Percentiles rank a stretch among this genome's conserved stretches.
phyloP scores from a whole-genome alignment of 2,888 invertebrate genomes.

The Idaea biselata region DNA sequence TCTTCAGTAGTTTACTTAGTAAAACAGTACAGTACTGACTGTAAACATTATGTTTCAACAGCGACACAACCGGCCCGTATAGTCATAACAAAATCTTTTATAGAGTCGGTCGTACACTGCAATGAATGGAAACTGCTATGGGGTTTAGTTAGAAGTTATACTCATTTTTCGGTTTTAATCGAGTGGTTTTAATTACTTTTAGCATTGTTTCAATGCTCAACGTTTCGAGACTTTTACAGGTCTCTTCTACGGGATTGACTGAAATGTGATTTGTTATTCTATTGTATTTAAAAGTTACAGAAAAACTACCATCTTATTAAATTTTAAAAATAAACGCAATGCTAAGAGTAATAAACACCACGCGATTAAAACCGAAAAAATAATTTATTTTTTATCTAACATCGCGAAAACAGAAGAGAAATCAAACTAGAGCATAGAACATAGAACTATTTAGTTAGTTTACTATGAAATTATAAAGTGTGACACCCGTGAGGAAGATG shows the following conservation, averaged over 20 bases:
- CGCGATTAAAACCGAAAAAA: too few relatives aligned
- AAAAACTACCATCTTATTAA: too few relatives aligned
- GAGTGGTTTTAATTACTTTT: not conserved
- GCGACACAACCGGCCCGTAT: conserved; percentile 19
- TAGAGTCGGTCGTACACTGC: conserved; percentile 18
- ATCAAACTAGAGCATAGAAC: too few relatives aligned
- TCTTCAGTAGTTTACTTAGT: not conserved
- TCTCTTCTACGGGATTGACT: too few relatives aligned
- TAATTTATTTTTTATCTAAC: not conserved
- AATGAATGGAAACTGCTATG: conserved; percentile 3
- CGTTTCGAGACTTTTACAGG: too few relatives aligned
- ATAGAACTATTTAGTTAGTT: not conserved
- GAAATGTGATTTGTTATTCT: too few relatives aligned
- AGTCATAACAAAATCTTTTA: conserved; percentile 33
- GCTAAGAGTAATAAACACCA: too few relatives aligned
- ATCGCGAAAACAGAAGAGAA: not conserved
- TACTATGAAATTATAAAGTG: too few relatives aligned
- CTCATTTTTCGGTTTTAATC: not conserved
- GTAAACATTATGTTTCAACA: conserved; percentile 1
- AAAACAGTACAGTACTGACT: not conserved
- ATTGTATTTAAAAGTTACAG: too few relatives aligned
- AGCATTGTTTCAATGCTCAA: too few relatives aligned
- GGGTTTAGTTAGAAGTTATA: conserved; percentile 4
- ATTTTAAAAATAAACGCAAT: too few relatives aligned
- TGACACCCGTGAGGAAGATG: too few relatives aligned